Conservation (phyloP, 2,797 vertebrate species). For the Glyptemys insculpta region DNA sequence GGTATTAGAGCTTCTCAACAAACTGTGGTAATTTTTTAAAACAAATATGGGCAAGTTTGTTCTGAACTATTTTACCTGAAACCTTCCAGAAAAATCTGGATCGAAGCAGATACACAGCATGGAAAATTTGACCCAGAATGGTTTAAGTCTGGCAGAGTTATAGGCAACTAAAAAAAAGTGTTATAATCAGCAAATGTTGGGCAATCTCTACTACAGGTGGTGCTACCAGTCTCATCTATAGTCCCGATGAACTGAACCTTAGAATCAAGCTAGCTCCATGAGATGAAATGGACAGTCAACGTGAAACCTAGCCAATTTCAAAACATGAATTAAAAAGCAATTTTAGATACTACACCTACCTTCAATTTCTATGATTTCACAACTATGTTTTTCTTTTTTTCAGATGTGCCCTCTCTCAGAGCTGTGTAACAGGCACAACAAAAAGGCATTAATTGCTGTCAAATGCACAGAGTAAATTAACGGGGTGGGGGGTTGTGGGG, state of each 20-base stretch:
- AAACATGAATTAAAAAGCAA: background rate
- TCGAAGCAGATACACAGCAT: background rate
- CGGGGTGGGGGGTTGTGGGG: rapidly evolving
- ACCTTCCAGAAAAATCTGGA: background rate
- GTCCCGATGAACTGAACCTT: background rate
- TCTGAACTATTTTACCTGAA: background rate
- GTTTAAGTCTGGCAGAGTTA: background rate
- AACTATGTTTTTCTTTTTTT: background rate
- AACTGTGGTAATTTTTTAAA: background rate
- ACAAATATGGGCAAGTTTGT: background rate
- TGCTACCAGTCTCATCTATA: background rate
- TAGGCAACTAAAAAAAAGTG: background rate
- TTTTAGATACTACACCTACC: background rate
- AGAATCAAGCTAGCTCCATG: background rate
- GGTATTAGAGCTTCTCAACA: background rate
- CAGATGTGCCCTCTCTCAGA: background rate
- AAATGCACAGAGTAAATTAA: background rate
- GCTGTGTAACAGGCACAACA: background rate
- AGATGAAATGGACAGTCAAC: background rate
- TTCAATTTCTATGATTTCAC: background rate
- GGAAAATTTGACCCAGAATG: background rate
- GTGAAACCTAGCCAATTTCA: background rate
- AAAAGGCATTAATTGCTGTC: background rate
- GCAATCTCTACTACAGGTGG: background rate
- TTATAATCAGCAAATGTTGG: background rate